Percentiles rank a stretch among this genome's conserved stretches.
Conservation (phyloP, 2,888 invertebrate genomes). For the Dromius quadrimaculatus region DNA sequence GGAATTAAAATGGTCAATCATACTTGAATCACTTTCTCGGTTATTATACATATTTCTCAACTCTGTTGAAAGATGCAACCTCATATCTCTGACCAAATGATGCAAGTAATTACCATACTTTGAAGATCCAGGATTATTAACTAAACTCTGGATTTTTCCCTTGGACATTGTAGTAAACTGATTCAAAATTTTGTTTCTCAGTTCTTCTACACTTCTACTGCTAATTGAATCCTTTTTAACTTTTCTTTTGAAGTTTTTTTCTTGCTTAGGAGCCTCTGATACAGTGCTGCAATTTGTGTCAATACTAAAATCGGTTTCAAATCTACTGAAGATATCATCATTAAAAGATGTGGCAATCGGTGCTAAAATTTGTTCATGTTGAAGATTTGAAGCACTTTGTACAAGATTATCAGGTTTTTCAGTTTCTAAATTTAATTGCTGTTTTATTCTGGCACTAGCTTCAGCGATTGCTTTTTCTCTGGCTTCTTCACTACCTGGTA, state of each 20-base stretch:
- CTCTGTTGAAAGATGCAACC: constrained; percentile 63
- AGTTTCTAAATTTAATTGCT: constrained; percentile 6
- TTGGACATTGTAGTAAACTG: constrained; percentile 46
- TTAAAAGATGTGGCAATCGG: neutral
- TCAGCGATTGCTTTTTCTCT: constrained; percentile 45
- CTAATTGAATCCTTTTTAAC: neutral
- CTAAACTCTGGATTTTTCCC: constrained; percentile 61
- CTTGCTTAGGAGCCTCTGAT: neutral
- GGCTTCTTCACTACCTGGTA: constrained; percentile 45
- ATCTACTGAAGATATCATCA: constrained; percentile 1
- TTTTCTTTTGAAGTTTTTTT: neutral
- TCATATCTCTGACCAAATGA: constrained; percentile 63
- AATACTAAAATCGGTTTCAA: neutral
- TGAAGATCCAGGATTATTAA: constrained; percentile 59
- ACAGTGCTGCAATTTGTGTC: neutral
- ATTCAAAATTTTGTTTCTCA: constrained; percentile 41
- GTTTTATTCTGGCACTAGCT: constrained; percentile 40
- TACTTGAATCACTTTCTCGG: constrained; percentile 15
- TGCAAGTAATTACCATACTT: constrained; percentile 62
- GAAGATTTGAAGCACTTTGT: neutral
- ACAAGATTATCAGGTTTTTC: neutral
- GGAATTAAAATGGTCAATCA: constrained; percentile 46
- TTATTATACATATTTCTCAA: constrained; percentile 62
- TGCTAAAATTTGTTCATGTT: neutral
- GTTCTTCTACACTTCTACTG: constrained; percentile 19